phyloP scores from a whole-genome alignment of 2,888 invertebrate species.

The Drosophila niveifrons region DNA sequence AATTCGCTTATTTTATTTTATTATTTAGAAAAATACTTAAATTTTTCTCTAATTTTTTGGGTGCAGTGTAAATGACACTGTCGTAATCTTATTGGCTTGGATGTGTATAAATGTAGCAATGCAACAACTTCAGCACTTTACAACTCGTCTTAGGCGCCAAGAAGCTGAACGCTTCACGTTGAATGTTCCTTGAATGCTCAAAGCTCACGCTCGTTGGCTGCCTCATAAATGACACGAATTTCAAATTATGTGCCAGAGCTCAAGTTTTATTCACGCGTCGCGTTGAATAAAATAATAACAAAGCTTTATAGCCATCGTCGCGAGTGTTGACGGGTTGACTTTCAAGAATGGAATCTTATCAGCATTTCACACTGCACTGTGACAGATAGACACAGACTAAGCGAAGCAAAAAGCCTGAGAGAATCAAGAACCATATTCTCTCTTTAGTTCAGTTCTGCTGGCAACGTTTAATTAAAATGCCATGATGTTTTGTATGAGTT shows the following conservation, averaged over 20 bases:
- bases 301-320: conserved; percentile 33
- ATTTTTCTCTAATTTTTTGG: background rate
- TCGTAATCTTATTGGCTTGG: conserved; percentile 38
- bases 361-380: conserved; percentile 35
- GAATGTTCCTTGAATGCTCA: conserved; percentile 3
- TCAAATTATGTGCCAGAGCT: conserved; percentile 66
- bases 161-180: conserved; percentile 7
- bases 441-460: background rate
- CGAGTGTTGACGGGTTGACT: conserved; percentile 20
- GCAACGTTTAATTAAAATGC: conserved; percentile 18
- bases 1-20: too few species aligned
- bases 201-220: conserved; percentile 43
- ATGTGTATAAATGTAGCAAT: conserved; percentile 45
- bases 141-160: conserved; percentile 52
- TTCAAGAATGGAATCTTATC: conserved; percentile 55
- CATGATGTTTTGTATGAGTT: conserved; percentile 6
- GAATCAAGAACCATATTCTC: background rate
- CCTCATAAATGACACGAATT: conserved; percentile 75
- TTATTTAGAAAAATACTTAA: background rate
- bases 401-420: background rate
- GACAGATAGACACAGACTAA: background rate
- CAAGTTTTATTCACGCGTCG: conserved; percentile 51
- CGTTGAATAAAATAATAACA: conserved; percentile 52
- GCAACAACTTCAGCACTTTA: conserved; percentile 54
- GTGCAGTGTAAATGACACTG: conserved; percentile 29